phyloP scores from a whole-genome alignment of 2,797 vertebrate species.

The Amniataba percoides region DNA sequence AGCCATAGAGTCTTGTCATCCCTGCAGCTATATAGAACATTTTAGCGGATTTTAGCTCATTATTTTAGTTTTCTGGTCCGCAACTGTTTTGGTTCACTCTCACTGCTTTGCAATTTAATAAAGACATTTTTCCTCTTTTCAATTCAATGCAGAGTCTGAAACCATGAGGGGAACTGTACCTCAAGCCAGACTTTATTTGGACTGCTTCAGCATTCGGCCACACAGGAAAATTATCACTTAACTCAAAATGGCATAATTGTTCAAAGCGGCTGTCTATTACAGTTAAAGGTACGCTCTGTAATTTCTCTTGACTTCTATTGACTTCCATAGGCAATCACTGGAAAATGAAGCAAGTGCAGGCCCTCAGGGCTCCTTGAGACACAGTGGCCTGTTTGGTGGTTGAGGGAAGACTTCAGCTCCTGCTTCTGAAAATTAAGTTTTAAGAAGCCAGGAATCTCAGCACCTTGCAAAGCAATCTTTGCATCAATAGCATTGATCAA shows the following conservation, averaged over 20 bases:
- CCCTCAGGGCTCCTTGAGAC: neutral
- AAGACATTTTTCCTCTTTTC: neutral
- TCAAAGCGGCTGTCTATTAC: neutral
- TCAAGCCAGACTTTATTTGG: neutral
- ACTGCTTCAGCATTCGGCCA: neutral
- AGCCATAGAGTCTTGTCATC: neutral
- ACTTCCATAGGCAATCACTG: slow-evolving; percentile 1
- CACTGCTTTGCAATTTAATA: neutral
- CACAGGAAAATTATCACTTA: neutral
- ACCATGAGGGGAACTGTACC: neutral
- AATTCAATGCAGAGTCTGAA: neutral
- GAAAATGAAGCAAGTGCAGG: slow-evolving; percentile 12
- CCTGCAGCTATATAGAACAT: neutral
- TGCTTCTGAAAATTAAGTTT: slow-evolving; percentile 38
- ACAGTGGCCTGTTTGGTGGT: slow-evolving; percentile 10
- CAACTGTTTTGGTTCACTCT: neutral
- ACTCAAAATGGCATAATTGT: neutral
- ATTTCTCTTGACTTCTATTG: neutral
- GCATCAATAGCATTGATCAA: slow-evolving; percentile 53
- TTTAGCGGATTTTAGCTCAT: neutral
- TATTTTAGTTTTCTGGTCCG: slow-evolving; percentile 1
- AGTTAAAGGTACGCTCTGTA: slow-evolving; percentile 19
- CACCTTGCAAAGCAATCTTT: slow-evolving; percentile 35
- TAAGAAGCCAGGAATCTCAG: slow-evolving; percentile 37
- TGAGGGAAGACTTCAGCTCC: neutral